These are phyloP conservation scores for Ptilonorhynchus violaceus DNA, from an alignment of 2,113 vertebrate genomes.

Conservation along the genomic window DNA sequence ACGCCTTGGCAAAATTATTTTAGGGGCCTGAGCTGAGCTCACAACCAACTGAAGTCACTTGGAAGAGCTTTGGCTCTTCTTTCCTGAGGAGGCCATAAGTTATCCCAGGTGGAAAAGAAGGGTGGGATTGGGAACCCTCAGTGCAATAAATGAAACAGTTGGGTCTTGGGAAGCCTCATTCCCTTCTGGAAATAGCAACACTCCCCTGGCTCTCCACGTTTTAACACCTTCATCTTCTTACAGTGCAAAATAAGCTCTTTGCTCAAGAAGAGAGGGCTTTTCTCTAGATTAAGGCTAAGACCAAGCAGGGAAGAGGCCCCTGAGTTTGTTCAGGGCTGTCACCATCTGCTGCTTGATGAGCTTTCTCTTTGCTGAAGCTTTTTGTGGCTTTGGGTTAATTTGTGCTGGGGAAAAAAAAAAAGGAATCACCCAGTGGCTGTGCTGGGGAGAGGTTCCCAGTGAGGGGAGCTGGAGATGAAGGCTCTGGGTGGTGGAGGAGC, in stretches of 20 bases:
- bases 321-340: neutral
- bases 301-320: neutral
- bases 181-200: neutral
- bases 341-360: slow-evolving; percentile 13
- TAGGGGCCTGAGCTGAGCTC: neutral
- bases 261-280: neutral
- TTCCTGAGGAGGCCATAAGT: fast-evolving
- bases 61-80: neutral
- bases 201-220: neutral
- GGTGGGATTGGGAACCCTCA: fast-evolving
- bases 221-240: slow-evolving; percentile 38
- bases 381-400: neutral
- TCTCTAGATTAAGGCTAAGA: neutral
- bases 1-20: fast-evolving
- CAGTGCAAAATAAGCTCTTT: neutral
- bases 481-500: neutral
- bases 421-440: neutral
- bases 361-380: neutral
- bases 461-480: neutral
- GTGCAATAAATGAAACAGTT: neutral
- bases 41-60: neutral
- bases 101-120: neutral
- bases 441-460: neutral
- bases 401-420: neutral
- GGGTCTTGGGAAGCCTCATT: neutral